Evolutionary conservation across 2,888 invertebrate species (phyloP).

Genomic region (Diloba caeruleocephala): DNA sequence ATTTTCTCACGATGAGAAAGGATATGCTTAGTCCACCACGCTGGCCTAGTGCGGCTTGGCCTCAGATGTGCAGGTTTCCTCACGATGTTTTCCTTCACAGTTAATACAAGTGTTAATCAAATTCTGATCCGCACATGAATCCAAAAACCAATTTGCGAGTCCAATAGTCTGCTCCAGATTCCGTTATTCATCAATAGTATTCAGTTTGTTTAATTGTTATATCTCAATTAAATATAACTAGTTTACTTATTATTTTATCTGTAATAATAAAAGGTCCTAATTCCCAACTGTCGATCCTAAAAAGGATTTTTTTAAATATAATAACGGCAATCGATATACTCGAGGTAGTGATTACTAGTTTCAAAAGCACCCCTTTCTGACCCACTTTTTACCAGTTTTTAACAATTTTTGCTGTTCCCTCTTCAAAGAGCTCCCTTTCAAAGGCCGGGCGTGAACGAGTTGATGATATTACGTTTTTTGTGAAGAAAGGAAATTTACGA

Average conservation of each 20-base stretch:
- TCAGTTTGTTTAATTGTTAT: constrained; percentile 65
- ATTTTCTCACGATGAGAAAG: too few relatives aligned
- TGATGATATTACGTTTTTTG: constrained; percentile 89
- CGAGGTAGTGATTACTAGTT: constrained; percentile 87
- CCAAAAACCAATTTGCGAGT: too few relatives aligned
- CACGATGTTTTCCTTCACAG: too few relatives aligned
- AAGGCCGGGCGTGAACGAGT: constrained; percentile 89
- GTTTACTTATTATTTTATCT: constrained; percentile 71
- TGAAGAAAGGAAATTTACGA: constrained; percentile 85
- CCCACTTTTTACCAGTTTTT: constrained; percentile 88
- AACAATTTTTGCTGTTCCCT: constrained; percentile 84
- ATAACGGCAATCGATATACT: constrained; percentile 88
- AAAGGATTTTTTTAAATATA: constrained; percentile 79
- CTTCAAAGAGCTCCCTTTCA: constrained; percentile 86
- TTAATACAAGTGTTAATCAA: too few relatives aligned
- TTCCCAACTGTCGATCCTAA: constrained; percentile 78
- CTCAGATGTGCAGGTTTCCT: too few relatives aligned
- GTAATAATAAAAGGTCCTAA: constrained; percentile 74
- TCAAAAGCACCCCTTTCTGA: constrained; percentile 89
- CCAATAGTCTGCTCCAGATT: too few relatives aligned
- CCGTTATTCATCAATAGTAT: constrained; percentile 24
- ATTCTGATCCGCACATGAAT: too few relatives aligned
- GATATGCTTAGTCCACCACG: too few relatives aligned
- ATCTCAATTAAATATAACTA: constrained; percentile 59
- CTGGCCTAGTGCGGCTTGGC: too few relatives aligned